phyloP scores from a whole-genome alignment of 2,888 invertebrate species.

The Entomobrya proxima region DNA sequence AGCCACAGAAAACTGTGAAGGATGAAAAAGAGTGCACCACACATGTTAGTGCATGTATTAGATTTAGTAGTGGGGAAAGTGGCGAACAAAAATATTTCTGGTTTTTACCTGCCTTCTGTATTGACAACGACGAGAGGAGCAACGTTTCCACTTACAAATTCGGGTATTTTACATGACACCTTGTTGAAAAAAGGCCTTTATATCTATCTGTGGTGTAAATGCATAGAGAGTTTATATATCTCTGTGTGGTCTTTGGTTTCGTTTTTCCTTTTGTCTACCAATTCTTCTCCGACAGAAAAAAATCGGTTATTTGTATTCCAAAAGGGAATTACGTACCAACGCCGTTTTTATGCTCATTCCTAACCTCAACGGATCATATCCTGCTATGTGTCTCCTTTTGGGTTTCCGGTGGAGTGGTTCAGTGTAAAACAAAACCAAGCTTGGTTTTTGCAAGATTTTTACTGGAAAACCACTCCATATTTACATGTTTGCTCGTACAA shows the following conservation, averaged over 20 bases:
- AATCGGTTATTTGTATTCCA: slow-evolving; percentile 51
- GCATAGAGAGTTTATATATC: neutral
- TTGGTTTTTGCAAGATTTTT: no score
- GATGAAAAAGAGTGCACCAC: neutral
- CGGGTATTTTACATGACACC: slow-evolving; percentile 17
- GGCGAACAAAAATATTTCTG: neutral
- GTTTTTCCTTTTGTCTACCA: slow-evolving; percentile 17
- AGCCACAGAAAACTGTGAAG: neutral
- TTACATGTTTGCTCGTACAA: no score
- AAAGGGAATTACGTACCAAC: slow-evolving; percentile 30
- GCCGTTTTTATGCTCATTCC: neutral
- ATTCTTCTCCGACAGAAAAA: neutral
- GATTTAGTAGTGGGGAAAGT: neutral
- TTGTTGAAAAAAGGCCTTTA: neutral
- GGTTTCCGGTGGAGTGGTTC: no score
- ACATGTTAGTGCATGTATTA: neutral
- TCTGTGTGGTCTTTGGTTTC: neutral
- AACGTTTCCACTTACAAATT: neutral
- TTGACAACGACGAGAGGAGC: neutral
- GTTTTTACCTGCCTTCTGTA: neutral
- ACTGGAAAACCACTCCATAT: no score
- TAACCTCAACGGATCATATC: neutral
- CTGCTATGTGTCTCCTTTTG: neutral
- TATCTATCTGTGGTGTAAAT: neutral
- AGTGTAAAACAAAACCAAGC: no score